These are phyloP conservation scores for Spatulosminthurus flaviceps DNA, from an alignment of 2,888 invertebrate genomes.

Conservation along the genomic window DNA sequence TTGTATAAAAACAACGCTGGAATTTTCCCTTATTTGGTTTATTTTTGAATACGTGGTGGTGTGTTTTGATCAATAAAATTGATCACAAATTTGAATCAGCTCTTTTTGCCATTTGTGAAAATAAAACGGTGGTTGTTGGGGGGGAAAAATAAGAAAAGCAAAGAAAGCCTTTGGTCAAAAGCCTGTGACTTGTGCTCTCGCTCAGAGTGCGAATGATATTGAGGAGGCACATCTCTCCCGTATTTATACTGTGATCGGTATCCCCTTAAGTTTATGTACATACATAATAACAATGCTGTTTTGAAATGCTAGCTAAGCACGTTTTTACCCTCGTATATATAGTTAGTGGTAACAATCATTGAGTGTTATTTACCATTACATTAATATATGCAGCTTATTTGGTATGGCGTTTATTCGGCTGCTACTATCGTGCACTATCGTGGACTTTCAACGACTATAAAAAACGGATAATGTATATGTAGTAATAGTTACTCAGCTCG, in stretches of 20 bases:
- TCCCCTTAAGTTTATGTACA: background rate
- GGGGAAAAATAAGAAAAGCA: conserved; percentile 14
- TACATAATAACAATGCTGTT: background rate
- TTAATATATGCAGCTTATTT: background rate
- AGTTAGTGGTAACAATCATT: background rate
- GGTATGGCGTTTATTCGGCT: too few relatives aligned
- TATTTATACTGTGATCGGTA: conserved; percentile 9
- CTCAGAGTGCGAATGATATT: background rate
- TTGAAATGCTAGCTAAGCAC: background rate
- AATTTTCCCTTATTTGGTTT: too few relatives aligned
- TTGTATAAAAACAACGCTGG: too few relatives aligned
- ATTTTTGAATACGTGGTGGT: too few relatives aligned
- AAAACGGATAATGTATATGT: too few relatives aligned
- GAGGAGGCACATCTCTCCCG: background rate
- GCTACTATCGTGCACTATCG: too few relatives aligned
- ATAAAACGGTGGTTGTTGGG: background rate
- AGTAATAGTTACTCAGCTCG: background rate
- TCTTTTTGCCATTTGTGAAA: conserved; percentile 33
- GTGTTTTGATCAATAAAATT: conserved; percentile 17
- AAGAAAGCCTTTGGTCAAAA: background rate
- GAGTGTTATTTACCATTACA: too few relatives aligned
- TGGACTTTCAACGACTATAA: background rate
- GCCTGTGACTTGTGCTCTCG: background rate
- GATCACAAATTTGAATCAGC: conserved; percentile 10
- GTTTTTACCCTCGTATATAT: background rate